These are phyloP conservation scores for Bellardia bayeri DNA, from an alignment of 2,888 invertebrate species.

Conservation along the genomic window DNA sequence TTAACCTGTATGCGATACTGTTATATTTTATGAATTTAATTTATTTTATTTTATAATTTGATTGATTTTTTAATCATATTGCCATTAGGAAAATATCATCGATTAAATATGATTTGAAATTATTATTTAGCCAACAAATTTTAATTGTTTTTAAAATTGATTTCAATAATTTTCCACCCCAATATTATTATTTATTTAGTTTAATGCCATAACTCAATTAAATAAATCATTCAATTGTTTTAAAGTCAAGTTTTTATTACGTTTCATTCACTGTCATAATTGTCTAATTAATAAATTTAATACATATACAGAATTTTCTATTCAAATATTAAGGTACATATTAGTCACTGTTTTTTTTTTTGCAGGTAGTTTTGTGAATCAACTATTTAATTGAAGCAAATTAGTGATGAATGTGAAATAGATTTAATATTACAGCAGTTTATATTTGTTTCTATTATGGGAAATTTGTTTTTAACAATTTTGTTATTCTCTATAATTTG, in stretches of 20 bases:
- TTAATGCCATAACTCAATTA: constrained; percentile 26
- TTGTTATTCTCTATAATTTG: not conserved
- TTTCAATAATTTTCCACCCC: not conserved
- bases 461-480: not conserved
- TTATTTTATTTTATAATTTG: too few relatives aligned
- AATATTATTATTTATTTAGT: not conserved
- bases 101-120: not conserved
- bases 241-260: constrained; percentile 27
- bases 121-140: not conserved
- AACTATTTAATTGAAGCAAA: not conserved
- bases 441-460: not conserved
- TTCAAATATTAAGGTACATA: not conserved
- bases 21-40: too few relatives aligned
- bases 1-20: not conserved
- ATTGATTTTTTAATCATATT: too few relatives aligned
- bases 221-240: constrained; percentile 52
- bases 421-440: not conserved
- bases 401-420: not conserved
- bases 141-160: constrained; percentile 9
- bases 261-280: constrained; percentile 34
- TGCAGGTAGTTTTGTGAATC: not conserved
- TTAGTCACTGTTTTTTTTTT: constrained; percentile 8
- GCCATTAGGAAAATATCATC: too few relatives aligned
- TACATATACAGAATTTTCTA: not conserved
- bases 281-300: not conserved